phyloP scores from a whole-genome alignment of 1,140 invertebrate species.

The Neomicropteryx cornuta region DNA sequence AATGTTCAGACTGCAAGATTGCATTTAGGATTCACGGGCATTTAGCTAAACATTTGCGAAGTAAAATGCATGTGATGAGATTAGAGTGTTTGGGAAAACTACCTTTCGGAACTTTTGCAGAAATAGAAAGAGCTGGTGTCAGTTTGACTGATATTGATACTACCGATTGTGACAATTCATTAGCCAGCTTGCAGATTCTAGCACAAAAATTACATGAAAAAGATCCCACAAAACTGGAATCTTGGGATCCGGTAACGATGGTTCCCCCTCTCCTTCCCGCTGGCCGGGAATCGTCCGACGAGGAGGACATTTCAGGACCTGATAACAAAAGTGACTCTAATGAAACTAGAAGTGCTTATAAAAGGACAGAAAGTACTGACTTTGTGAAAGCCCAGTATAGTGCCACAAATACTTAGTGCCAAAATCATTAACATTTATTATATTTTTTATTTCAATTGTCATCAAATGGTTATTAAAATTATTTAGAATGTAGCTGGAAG shows the following conservation, averaged over 20 bases:
- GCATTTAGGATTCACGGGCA: conserved; percentile 95
- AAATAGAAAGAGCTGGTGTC: conserved; percentile 82
- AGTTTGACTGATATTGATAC: conserved; percentile 90
- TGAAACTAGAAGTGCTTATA: conserved; percentile 31
- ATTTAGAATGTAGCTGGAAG: not conserved
- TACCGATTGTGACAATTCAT: conserved; percentile 85
- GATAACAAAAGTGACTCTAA: conserved; percentile 21
- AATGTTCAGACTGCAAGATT: conserved; percentile 90
- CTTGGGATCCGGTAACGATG: conserved; percentile 38
- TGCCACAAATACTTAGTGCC: conserved; percentile 46
- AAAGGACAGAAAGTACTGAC: conserved; percentile 28
- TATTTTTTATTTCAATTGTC: conserved; percentile 11
- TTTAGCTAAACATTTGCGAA: conserved; percentile 90
- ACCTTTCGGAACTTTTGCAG: conserved; percentile 91
- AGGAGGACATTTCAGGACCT: conserved; percentile 26
- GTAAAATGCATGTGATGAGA: conserved; percentile 95
- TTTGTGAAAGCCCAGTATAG: conserved; percentile 37
- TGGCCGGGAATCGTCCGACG: conserved; percentile 30
- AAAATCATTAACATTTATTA: conserved; percentile 30
- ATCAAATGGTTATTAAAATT: not conserved
- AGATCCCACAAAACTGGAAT: conserved; percentile 61
- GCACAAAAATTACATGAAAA: conserved; percentile 76
- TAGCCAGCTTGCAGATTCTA: conserved; percentile 68
- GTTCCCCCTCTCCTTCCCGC: conserved; percentile 16
- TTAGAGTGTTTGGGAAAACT: conserved; percentile 87